Evolutionary conservation across 2,113 vertebrate genomes (phyloP).

Genomic region (Cervus canadensis): DNA sequence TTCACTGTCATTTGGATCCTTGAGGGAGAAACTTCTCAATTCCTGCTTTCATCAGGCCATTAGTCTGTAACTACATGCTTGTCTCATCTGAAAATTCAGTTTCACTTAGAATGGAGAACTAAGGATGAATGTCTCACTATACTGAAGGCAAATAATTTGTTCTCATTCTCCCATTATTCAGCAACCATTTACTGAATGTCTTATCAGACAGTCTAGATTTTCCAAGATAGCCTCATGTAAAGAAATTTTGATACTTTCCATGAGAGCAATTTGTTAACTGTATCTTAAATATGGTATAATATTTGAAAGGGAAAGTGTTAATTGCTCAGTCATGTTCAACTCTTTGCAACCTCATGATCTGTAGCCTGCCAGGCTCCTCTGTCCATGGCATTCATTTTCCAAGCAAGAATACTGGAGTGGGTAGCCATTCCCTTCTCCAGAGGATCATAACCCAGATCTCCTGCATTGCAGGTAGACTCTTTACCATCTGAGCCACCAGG

Average conservation of each 20-base stretch:
- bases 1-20: background rate
- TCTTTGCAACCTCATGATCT: background rate
- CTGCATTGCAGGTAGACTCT: background rate
- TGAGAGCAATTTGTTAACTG: background rate
- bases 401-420: background rate
- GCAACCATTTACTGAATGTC: background rate
- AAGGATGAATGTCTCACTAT: background rate
- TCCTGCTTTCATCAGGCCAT: background rate
- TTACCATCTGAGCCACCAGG: background rate
- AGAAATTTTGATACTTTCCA: background rate
- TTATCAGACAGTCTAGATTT: background rate
- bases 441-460: background rate
- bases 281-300: background rate
- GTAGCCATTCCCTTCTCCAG: background rate
- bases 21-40: background rate
- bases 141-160: background rate
- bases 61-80: background rate
- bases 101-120: background rate
- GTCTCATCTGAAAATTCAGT: background rate
- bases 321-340: background rate
- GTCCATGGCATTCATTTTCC: background rate
- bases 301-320: background rate
- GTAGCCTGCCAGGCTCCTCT: background rate
- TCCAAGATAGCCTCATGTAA: background rate
- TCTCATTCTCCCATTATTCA: background rate